Percentiles rank a stretch among this genome's conserved stretches.
Evolutionary conservation across 2,888 invertebrate genomes (phyloP).

Genomic region (Eucera pruinosa): DNA sequence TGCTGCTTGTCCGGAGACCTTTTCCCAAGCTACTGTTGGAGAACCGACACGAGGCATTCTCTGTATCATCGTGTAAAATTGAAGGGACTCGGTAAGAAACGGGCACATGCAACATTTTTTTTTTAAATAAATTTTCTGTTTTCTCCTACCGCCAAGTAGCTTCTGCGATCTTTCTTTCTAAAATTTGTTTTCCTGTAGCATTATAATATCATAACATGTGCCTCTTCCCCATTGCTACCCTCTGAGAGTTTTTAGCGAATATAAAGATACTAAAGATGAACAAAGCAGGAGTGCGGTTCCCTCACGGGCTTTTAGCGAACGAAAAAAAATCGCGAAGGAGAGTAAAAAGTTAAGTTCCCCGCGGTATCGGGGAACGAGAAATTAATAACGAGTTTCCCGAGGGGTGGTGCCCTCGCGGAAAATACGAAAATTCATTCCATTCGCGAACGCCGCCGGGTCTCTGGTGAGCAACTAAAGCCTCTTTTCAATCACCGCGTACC

Average conservation of each 20-base stretch:
- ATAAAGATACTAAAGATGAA: too few relatives aligned
- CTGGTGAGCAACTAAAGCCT: conserved; percentile 80
- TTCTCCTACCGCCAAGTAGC: too few relatives aligned
- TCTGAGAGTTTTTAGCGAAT: too few relatives aligned
- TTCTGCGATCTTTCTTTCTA: too few relatives aligned
- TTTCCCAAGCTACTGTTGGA: conserved; percentile 5
- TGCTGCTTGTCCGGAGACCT: neutral
- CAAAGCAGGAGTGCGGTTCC: neutral
- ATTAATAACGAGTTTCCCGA: conserved; percentile 77
- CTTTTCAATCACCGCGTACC: conserved; percentile 78
- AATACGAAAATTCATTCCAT: conserved; percentile 78
- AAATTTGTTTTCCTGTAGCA: too few relatives aligned
- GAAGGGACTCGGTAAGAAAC: too few relatives aligned
- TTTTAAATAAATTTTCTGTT: too few relatives aligned
- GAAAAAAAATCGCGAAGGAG: conserved; percentile 29
- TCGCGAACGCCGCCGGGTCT: conserved; percentile 74
- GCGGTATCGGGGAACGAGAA: conserved; percentile 56
- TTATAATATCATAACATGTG: too few relatives aligned
- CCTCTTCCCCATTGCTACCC: too few relatives aligned
- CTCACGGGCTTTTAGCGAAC: neutral
- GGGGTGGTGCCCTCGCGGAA: conserved; percentile 63
- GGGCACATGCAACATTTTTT: too few relatives aligned
- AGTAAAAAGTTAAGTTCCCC: conserved; percentile 38
- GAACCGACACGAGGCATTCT: neutral
- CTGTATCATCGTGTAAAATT: too few relatives aligned